Conservation (phyloP, 2,113 vertebrate species). For the Phrynocephalus versicolor region DNA sequence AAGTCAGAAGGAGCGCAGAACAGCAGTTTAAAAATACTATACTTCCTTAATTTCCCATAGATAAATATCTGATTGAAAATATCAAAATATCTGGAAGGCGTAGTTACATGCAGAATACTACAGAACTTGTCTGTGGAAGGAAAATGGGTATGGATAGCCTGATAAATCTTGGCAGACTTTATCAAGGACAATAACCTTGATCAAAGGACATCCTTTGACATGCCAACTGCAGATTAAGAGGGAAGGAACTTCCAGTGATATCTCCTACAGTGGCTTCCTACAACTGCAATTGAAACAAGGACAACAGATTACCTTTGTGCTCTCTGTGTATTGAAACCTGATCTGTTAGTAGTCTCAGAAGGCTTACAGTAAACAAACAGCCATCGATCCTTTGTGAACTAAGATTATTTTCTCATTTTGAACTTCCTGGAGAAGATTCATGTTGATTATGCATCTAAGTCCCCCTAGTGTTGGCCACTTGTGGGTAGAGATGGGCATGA, state of each 20-base stretch:
- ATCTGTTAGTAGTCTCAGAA: background rate
- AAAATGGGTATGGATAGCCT: slow-evolving; percentile 30
- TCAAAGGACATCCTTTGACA: slow-evolving; percentile 24
- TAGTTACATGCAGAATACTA: slow-evolving; percentile 36
- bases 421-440: slow-evolving; percentile 12
- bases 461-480: too few relatives aligned
- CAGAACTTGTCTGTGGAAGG: slow-evolving; percentile 30
- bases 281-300: slow-evolving; percentile 32
- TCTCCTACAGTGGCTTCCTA: slow-evolving; percentile 15
- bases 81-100: slow-evolving; percentile 48
- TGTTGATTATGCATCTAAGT: background rate
- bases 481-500: too few relatives aligned
- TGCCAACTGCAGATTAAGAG: slow-evolving; percentile 29
- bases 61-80: slow-evolving; percentile 46
- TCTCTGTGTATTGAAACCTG: background rate
- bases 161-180: slow-evolving; percentile 48
- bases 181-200: slow-evolving; percentile 45
- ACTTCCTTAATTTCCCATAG: slow-evolving; percentile 44
- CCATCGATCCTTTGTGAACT: background rate
- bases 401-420: background rate
- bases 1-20: slow-evolving; percentile 2
- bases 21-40: slow-evolving; percentile 41
- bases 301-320: background rate
- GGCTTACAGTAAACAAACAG: background rate
- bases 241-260: background rate